Percentiles rank a stretch among this genome's conserved stretches.
Conservation (phyloP, 2,797 vertebrate species). For the Artibeus lituratus region DNA sequence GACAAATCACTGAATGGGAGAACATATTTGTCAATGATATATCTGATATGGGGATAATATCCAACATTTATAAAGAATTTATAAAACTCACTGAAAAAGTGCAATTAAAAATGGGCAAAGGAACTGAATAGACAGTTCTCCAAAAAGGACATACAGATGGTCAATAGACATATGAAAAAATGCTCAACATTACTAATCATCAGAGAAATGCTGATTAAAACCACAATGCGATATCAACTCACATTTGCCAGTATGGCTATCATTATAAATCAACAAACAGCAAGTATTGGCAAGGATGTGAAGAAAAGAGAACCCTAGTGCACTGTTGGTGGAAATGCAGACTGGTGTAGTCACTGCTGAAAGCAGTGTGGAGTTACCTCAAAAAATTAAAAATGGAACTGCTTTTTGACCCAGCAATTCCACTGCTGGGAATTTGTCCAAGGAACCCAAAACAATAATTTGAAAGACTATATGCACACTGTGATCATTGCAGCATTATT, state of each 20-base stretch:
- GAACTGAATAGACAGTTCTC: neutral
- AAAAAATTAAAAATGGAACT: neutral
- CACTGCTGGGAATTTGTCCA: neutral
- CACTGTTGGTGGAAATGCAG: neutral
- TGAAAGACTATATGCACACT: neutral
- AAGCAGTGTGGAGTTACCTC: neutral
- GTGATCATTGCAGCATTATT: neutral
- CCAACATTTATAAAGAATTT: neutral
- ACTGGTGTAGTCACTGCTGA: neutral
- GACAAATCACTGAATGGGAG: neutral
- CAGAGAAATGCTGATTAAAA: neutral
- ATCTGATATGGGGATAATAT: neutral
- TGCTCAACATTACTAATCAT: neutral
- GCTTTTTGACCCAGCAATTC: neutral
- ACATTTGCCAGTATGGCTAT: neutral
- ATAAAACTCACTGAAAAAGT: neutral
- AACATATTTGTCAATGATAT: neutral
- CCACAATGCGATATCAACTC: neutral
- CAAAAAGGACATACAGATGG: neutral
- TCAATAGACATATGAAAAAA: neutral
- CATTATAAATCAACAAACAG: neutral
- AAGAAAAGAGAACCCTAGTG: neutral
- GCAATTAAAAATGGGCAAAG: neutral
- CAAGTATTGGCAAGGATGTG: neutral
- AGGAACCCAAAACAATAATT: neutral